Conservation (phyloP, 2,113 vertebrate genomes). For the Entomyzon cyanotis region DNA sequence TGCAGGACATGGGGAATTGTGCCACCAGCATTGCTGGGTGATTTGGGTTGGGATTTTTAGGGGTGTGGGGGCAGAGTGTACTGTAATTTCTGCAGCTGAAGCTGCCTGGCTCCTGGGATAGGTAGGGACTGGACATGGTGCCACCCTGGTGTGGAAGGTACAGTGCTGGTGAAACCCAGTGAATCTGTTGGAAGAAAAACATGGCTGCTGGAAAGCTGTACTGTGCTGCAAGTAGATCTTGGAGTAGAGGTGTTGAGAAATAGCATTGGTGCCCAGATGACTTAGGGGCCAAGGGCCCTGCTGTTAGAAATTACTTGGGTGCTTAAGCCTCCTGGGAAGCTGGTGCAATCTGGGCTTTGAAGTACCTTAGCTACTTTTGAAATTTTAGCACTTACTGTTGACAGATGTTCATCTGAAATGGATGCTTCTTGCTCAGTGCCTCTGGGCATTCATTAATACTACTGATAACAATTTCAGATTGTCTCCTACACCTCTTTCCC, state of each 20-base stretch:
- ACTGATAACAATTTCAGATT: slow-evolving; percentile 46
- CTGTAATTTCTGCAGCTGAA: not conserved
- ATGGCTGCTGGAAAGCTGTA: not conserved
- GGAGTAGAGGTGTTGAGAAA: not conserved
- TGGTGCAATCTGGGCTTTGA: not conserved
- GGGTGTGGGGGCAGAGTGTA: not conserved
- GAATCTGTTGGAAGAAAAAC: not conserved
- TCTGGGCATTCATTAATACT: slow-evolving; percentile 55
- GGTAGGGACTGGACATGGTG: not conserved
- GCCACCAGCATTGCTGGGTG: not conserved
- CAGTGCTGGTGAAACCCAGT: not conserved
- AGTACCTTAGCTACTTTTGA: not conserved
- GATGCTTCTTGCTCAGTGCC: slow-evolving; percentile 4
- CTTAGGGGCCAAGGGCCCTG: not conserved
- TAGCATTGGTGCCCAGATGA: not conserved
- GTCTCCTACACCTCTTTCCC: slow-evolving; percentile 10
- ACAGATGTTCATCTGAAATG: slow-evolving; percentile 58
- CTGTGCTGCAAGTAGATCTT: not conserved
- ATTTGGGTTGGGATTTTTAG: not conserved
- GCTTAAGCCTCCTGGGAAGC: not conserved
- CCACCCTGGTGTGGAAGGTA: not conserved
- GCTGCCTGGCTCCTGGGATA: not conserved
- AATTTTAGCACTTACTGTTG: slow-evolving; percentile 42
- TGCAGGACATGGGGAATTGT: not conserved
- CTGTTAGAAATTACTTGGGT: not conserved